Conservation (phyloP, 2,113 vertebrate genomes). For the Physeter macrocephalus region DNA sequence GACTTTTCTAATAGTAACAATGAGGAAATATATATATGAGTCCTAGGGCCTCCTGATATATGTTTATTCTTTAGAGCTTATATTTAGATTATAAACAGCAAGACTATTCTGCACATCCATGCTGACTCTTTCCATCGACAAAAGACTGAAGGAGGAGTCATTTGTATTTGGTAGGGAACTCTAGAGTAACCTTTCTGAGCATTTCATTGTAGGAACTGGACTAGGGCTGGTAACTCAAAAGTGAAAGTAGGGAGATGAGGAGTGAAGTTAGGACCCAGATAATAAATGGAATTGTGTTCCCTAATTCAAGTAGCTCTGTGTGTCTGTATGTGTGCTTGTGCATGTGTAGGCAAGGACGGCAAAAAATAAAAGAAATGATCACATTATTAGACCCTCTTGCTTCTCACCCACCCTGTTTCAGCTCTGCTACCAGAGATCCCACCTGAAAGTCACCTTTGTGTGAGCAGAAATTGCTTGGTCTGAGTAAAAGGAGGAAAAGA, state of each 20-base stretch:
- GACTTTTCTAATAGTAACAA: background rate
- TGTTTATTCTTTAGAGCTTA: background rate
- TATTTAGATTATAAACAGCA: background rate
- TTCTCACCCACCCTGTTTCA: background rate
- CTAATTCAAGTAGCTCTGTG: background rate
- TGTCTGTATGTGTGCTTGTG: background rate
- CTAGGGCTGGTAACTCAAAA: background rate
- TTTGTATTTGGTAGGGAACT: background rate
- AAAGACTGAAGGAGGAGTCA: background rate
- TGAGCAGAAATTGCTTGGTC: background rate
- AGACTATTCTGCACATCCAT: background rate
- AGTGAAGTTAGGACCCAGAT: background rate
- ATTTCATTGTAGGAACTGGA: background rate
- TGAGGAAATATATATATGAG: background rate
- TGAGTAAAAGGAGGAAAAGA: background rate
- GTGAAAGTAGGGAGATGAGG: background rate
- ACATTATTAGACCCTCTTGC: background rate
- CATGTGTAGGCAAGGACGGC: background rate
- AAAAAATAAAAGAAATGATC: background rate
- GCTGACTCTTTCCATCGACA: background rate
- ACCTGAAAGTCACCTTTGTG: background rate
- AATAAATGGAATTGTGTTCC: background rate
- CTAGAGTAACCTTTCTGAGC: background rate
- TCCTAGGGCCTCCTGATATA: background rate
- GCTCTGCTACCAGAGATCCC: background rate